Percentiles rank a stretch among this genome's conserved stretches.
Evolutionary conservation across 1,140 invertebrate species (phyloP).

Genomic region (Trichogramma pretiosum): DNA sequence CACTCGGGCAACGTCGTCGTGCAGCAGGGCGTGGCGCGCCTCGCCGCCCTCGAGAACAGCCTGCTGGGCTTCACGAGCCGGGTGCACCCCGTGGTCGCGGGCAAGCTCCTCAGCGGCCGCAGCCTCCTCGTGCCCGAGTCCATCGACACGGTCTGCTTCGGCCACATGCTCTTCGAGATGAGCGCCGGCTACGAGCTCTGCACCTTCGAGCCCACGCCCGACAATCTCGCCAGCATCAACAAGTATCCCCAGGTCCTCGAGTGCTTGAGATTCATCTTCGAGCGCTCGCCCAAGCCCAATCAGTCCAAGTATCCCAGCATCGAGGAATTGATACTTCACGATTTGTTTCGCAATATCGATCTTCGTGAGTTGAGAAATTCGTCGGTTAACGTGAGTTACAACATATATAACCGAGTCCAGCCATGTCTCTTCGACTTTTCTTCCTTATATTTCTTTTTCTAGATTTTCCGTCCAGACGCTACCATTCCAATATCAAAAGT

Average conservation of each 20-base stretch:
- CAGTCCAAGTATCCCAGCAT: constrained; percentile 56
- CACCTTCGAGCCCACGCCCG: constrained; percentile 59
- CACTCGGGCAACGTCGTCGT: constrained; percentile 86
- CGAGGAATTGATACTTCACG: constrained; percentile 69
- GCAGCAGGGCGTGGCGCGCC: constrained; percentile 76
- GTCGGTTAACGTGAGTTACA: constrained; percentile 45
- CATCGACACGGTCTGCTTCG: constrained; percentile 68
- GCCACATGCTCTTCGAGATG: constrained; percentile 85
- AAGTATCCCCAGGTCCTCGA: constrained; percentile 71
- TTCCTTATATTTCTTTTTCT: constrained; percentile 16
- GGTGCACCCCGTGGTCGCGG: constrained; percentile 50
- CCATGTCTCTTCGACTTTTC: neutral
- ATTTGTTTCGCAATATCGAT: constrained; percentile 80
- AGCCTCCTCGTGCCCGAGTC: constrained; percentile 45
- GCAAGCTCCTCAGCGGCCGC: constrained; percentile 38
- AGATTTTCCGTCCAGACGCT: constrained; percentile 43
- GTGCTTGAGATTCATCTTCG: constrained; percentile 74
- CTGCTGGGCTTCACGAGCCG: constrained; percentile 69
- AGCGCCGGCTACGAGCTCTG: constrained; percentile 73
- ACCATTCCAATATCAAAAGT: constrained; percentile 38
- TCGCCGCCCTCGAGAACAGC: constrained; percentile 77
- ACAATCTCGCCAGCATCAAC: constrained; percentile 63
- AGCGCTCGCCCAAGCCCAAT: constrained; percentile 45
- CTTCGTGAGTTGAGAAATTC: constrained; percentile 69
- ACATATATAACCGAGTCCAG: neutral